Percentiles rank a stretch among this genome's conserved stretches.
Conservation (phyloP, 2,113 vertebrate species). For the Petaurus breviceps region DNA sequence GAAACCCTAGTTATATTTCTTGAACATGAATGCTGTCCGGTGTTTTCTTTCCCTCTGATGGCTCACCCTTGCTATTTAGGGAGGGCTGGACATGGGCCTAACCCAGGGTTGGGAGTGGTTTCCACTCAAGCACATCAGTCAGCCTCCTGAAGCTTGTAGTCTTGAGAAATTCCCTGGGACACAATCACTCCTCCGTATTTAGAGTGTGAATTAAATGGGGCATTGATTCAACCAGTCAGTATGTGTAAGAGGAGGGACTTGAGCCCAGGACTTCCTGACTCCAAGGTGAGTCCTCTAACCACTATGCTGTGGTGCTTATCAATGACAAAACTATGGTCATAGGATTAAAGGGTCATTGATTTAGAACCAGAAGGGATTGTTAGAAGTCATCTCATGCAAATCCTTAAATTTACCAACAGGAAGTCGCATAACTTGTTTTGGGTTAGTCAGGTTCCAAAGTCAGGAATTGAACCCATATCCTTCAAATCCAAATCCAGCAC, state of each 20-base stretch:
- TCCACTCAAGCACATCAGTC: background rate
- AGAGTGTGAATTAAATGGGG: background rate
- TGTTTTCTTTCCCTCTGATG: slow-evolving; percentile 1
- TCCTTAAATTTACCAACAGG: background rate
- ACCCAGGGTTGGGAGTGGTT: background rate
- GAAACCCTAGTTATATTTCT: background rate
- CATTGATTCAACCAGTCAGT: background rate
- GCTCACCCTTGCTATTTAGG: background rate
- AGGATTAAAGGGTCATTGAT: background rate
- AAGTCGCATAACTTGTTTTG: background rate
- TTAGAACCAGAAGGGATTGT: background rate
- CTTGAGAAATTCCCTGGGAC: background rate
- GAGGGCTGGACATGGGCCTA: background rate
- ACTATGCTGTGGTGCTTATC: background rate
- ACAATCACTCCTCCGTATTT: background rate
- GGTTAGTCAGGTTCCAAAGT: background rate
- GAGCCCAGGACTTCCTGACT: background rate
- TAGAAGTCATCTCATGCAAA: background rate
- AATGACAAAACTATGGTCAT: background rate
- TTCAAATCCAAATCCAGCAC: background rate
- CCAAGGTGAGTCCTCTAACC: background rate
- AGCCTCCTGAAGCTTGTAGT: background rate
- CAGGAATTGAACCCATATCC: background rate
- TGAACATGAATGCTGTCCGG: background rate
- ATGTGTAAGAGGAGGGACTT: background rate